A percentile compares a stretch with the other conserved stretches of the same genome.
These are phyloP conservation scores for Barnardius zonarius DNA, from an alignment of 2,113 vertebrate species.

Conservation along the genomic window DNA sequence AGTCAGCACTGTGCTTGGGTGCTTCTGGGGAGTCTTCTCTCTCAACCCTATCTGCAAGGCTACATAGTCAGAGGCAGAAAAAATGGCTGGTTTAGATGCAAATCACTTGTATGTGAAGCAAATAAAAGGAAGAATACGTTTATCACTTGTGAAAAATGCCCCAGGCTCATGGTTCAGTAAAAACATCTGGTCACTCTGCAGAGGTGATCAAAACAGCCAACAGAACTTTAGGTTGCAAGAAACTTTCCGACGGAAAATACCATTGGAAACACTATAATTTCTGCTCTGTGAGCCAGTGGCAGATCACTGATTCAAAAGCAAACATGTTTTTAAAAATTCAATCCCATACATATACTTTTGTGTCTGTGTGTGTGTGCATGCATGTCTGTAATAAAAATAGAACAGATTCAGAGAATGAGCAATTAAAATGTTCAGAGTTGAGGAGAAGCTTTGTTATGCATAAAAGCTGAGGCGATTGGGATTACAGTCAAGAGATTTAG, in stretches of 20 bases:
- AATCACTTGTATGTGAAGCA: background rate
- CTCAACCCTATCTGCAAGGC: background rate
- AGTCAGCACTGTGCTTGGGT: background rate
- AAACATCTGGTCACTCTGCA: background rate
- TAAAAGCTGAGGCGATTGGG: background rate
- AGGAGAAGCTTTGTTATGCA: background rate
- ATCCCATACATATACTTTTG: background rate
- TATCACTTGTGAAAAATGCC: background rate
- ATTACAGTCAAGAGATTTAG: background rate
- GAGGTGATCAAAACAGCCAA: slow-evolving; percentile 8
- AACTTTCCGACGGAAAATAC: background rate
- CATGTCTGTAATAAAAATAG: background rate
- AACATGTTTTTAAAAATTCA: background rate
- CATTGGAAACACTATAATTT: background rate
- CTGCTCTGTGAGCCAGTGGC: background rate
- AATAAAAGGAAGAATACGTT: background rate
- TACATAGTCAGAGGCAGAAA: background rate
- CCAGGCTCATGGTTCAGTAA: background rate
- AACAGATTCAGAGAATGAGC: background rate
- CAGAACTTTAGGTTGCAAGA: background rate
- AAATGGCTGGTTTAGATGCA: background rate
- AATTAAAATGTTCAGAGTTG: background rate
- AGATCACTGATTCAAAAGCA: background rate
- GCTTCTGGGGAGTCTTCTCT: background rate
- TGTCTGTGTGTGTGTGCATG: rapidly evolving